Conservation (phyloP, 1,140 invertebrate genomes). For the Parasteatoda tepidariorum region DNA sequence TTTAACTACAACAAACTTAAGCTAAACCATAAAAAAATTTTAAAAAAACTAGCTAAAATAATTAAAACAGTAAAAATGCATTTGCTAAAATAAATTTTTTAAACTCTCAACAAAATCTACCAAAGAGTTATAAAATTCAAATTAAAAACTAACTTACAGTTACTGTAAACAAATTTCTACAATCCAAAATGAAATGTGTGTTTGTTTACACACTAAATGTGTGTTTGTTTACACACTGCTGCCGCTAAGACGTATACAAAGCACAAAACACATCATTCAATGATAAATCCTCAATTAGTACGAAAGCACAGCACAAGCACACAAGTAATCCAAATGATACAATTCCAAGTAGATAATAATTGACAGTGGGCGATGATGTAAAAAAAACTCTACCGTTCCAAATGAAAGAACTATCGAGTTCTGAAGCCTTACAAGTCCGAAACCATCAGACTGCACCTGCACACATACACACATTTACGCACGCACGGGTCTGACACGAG, state of each 20-base stretch:
- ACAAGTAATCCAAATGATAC: not conserved
- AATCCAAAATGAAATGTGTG: not conserved
- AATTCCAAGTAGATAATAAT: not conserved
- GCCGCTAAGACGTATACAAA: too few species aligned
- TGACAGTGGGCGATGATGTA: not conserved
- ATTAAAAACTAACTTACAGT: not conserved
- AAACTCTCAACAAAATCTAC: not conserved
- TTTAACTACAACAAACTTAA: too few species aligned
- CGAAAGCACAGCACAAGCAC: not conserved
- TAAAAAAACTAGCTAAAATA: too few species aligned
- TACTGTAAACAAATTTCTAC: not conserved
- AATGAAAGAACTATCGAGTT: conserved; percentile 42
- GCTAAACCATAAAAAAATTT: too few species aligned
- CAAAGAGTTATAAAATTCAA: not conserved
- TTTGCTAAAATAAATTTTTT: not conserved
- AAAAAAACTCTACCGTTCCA: not conserved
- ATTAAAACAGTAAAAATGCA: not conserved
- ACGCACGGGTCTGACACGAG: not conserved
- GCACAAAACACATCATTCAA: too few species aligned
- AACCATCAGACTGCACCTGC: conserved; percentile 12
- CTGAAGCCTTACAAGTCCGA: conserved; percentile 37
- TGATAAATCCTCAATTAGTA: too few species aligned
- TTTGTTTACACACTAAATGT: too few species aligned
- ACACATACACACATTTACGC: not conserved
- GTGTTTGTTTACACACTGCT: too few species aligned